Evolutionary conservation across 2,888 invertebrate species (phyloP).

Genomic region (Auanema sp.): DNA sequence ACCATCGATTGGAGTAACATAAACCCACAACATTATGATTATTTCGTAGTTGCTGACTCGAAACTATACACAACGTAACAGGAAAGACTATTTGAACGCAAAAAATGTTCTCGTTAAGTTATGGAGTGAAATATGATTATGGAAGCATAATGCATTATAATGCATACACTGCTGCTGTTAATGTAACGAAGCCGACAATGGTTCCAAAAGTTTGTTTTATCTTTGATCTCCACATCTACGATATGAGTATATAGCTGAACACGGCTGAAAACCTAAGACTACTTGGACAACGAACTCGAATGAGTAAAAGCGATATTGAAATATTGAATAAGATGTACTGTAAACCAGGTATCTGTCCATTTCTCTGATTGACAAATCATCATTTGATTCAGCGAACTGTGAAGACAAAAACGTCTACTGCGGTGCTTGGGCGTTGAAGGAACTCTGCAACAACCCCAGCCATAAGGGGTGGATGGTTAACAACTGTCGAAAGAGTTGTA

Average conservation of each 20-base stretch:
- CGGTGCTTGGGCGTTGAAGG: constrained; percentile 56
- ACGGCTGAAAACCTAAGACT: constrained; percentile 38
- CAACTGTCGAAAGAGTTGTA: constrained; percentile 59
- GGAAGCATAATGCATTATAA: constrained; percentile 61
- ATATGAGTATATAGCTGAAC: constrained; percentile 24
- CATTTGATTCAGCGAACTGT: constrained; percentile 24
- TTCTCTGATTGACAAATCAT: background rate
- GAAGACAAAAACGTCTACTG: constrained; percentile 59
- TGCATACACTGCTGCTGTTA: constrained; percentile 52
- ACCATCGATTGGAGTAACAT: constrained; percentile 60
- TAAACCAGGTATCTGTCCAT: constrained; percentile 11
- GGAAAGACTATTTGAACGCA: background rate
- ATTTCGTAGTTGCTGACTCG: constrained; percentile 58
- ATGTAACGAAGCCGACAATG: constrained; percentile 55
- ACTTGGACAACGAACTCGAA: constrained; percentile 54
- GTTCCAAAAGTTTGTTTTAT: constrained; percentile 38
- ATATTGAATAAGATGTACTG: constrained; percentile 60
- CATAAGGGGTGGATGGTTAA: constrained; percentile 51
- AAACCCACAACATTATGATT: constrained; percentile 60
- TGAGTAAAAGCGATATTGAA: constrained; percentile 52
- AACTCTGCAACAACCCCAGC: constrained; percentile 43
- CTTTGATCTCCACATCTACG: background rate
- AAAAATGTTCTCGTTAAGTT: constrained; percentile 28
- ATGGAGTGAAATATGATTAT: constrained; percentile 53
- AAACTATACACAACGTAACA: constrained; percentile 53